Conservation (phyloP, 2,888 invertebrate species). For the Drosophila algonquin region DNA sequence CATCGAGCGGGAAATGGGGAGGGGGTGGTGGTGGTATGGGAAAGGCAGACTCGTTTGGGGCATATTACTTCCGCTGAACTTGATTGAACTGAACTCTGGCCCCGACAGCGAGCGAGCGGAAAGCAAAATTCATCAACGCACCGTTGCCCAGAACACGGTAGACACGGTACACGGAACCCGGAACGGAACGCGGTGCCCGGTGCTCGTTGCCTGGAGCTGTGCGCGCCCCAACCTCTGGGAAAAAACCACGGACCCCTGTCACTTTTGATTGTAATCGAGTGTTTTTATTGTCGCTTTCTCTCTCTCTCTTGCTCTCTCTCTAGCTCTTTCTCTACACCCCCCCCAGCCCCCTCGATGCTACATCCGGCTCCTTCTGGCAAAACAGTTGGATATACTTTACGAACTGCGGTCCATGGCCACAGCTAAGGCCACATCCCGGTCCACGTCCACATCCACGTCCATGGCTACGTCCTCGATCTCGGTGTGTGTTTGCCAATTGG, state of each 20-base stretch:
- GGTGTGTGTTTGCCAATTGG: conserved; percentile 74
- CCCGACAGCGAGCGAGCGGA: conserved; percentile 14
- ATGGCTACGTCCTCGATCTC: conserved; percentile 39
- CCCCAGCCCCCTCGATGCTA: conserved; percentile 13
- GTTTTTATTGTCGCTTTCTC: conserved; percentile 56
- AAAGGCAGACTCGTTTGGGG: conserved; percentile 49
- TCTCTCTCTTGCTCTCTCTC: conserved; percentile 8
- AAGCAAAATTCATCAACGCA: conserved; percentile 53
- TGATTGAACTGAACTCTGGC: conserved; percentile 49
- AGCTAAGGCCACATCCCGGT: conserved; percentile 15
- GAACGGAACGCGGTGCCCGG: too few species aligned
- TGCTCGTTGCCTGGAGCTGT: neutral
- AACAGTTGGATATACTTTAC: conserved; percentile 75
- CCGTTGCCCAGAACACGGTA: conserved; percentile 23
- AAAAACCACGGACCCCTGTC: conserved; percentile 63
- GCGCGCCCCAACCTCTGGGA: neutral
- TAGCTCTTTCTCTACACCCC: conserved; percentile 20
- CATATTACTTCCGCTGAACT: conserved; percentile 67
- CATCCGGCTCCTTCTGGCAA: conserved; percentile 50
- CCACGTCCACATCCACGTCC: conserved; percentile 10
- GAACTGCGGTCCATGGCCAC: conserved; percentile 52
- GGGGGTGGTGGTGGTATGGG: neutral
- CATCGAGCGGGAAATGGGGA: neutral
- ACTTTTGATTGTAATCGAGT: conserved; percentile 77
- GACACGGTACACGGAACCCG: too few species aligned